Evolutionary conservation across 2,888 invertebrate genomes (phyloP).

Genomic region (Lasioglossum zephyrum): DNA sequence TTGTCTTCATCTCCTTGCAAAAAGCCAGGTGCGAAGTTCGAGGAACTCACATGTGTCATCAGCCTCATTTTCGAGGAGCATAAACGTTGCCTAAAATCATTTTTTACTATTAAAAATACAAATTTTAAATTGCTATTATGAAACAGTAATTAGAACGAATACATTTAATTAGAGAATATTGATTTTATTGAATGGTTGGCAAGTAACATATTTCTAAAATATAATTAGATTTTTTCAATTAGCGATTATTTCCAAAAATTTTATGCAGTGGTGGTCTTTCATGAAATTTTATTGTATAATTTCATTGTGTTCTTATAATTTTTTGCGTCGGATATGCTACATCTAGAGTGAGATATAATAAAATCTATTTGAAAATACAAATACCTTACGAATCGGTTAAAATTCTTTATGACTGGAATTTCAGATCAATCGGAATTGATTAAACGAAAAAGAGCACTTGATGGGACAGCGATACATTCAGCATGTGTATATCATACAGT

Average conservation of each 20-base stretch:
- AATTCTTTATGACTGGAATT: background rate
- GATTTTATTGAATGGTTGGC: background rate
- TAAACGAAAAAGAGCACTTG: conserved; percentile 5
- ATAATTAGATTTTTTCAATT: background rate
- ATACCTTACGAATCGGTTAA: background rate
- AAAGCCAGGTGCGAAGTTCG: conserved; percentile 14
- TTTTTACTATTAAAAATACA: background rate
- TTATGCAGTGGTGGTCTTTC: background rate
- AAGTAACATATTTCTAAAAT: background rate
- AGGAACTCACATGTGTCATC: conserved; percentile 15
- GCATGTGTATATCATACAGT: background rate
- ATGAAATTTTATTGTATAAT: background rate
- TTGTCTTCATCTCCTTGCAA: conserved; percentile 55
- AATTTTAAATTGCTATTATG: background rate
- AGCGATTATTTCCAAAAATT: background rate
- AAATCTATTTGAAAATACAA: background rate
- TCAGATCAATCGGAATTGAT: conserved; percentile 28
- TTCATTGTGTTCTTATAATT: background rate
- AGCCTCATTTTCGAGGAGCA: too few species aligned
- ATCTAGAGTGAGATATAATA: background rate
- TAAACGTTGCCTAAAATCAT: background rate
- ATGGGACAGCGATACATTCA: background rate
- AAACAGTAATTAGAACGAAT: background rate
- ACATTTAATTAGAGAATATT: background rate
- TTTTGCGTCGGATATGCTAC: background rate